Base-by-base conservation (phyloP, 2,797 vertebrate genomes). In the Anguilla pacifica region DNA sequence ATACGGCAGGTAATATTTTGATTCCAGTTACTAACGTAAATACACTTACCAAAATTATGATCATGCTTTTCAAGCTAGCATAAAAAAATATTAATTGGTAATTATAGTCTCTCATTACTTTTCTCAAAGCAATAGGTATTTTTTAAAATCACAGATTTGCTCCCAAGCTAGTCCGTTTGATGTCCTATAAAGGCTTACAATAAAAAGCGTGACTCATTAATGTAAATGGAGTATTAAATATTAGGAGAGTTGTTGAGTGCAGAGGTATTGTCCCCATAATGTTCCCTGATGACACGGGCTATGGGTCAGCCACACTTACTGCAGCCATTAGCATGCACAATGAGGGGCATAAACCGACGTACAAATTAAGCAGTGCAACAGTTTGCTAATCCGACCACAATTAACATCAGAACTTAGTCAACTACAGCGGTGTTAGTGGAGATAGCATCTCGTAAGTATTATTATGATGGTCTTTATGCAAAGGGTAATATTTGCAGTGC, bases 401-500 rank as follows among this genome's bases (percentile, higher is more conserved):
- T 88, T 86, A 86, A 86, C 59, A 88, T 83, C 59, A 83, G 84
- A 70, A 83, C 19, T 74, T 67, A 85, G 87, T 49, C 49, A 86
- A 31, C 77, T 86, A 86, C 59, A 55, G 87, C 77, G 19, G 25
- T n/a, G 55, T 67, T 70, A 82, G 57, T n/a, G 11, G 46, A n/a
- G 85, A 88, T 86, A 86, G 55, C 74, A 86, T 88, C 84, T 86
- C 77, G 28, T 25, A 6, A 13, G 25, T 74, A 31, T 81, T 46
- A 25, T 59, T 79, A 39, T 81, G 9, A 13, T 19, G 74, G 55
- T n/a, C 55, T 53, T 86, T 77, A 81, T 79, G 31, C 6, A 22
- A 83, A 81, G 55, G 22, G n/a, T 72, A 88, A 88, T 86, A 86
- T 88, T 88, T 88, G 85, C 59, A 67, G 59, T 67, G 82, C n/a